Base-by-base conservation (phyloP, 1,140 invertebrate genomes). In the Brachionus paranguensis region DNA sequence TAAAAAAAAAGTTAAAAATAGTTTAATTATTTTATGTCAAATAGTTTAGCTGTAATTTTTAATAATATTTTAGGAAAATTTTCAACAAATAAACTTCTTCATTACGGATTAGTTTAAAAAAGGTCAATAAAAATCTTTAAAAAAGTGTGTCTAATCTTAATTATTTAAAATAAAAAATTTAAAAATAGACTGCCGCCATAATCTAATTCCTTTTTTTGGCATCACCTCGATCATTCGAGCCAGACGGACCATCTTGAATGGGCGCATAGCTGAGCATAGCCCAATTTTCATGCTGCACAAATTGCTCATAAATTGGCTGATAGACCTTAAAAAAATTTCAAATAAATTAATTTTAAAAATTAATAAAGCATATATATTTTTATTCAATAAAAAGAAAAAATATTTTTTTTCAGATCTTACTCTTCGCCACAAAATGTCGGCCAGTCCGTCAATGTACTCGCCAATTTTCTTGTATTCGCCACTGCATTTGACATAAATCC, bases 401-500 rank as follows among this genome's bases (percentile, higher is more conserved):
- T n/a, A n/a, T n/a, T n/a, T n/a, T n/a, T 45, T 37, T 7, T n/a
- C 33, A 45, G n/a, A 45, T 93, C 94, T 94, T 91, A 97, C 95
- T 89, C 95, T 94, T 88, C 95, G 94, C 95, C 95, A 98, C 84
- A 96, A 91, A 55, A 92, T 88, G 86, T 92, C 93, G 4, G 95
- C 95, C 84, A 93, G 88, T 83, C 94, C 93, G 87, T 97, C 96
- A 86, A 98, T 93, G 86, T 93, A 91, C 64, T 92, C 91, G 43
- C 95, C 95, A 53, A 96, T 88, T 86, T 95, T 94, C 87, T 93
- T 90, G 86, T 95, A 92, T 88, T 96, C 94, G 55, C 96, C 96
- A 88, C 94, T 96, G 89, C 97, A 97, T 93, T 95, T 94, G 83
- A 96, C 93, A 88, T 98, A 98, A 3, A 94, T 93, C 96, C 96